phyloP scores from a whole-genome alignment of 2,113 vertebrate species.

The Paralichthys olivaceus region DNA sequence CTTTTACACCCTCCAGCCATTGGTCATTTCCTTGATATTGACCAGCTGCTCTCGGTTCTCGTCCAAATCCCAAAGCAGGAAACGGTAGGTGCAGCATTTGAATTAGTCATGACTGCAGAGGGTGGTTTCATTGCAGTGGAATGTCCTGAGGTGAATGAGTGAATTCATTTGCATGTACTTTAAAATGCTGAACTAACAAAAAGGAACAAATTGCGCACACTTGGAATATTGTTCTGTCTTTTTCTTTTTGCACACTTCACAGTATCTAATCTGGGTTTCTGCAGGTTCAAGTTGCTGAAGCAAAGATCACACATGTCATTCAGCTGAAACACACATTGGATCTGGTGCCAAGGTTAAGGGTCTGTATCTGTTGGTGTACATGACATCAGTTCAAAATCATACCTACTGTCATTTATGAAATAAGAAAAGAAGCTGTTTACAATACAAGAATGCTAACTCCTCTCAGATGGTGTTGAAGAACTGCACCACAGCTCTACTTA shows the following conservation, averaged over 20 bases:
- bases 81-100: constrained; percentile 82
- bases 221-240: not conserved
- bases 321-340: constrained; percentile 95
- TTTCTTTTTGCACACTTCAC: not conserved
- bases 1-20: constrained; percentile 86
- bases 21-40: constrained; percentile 93
- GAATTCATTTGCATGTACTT: not conserved
- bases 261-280: not conserved
- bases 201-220: not conserved
- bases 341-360: constrained; percentile 91
- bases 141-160: not conserved
- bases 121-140: not conserved
- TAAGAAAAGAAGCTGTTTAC: not conserved
- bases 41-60: constrained; percentile 94
- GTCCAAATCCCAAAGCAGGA: constrained; percentile 97
- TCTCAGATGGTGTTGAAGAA: constrained; percentile 86
- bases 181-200: not conserved
- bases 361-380: constrained; percentile 64
- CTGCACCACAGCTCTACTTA: constrained; percentile 89
- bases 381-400: not conserved
- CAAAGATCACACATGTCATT: constrained; percentile 96
- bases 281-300: constrained; percentile 92
- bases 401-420: not conserved
- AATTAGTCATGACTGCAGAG: not conserved
- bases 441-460: constrained; percentile 2